Evolutionary conservation across 1,140 invertebrate genomes (phyloP).

Genomic region (Cherax quadricarinatus): DNA sequence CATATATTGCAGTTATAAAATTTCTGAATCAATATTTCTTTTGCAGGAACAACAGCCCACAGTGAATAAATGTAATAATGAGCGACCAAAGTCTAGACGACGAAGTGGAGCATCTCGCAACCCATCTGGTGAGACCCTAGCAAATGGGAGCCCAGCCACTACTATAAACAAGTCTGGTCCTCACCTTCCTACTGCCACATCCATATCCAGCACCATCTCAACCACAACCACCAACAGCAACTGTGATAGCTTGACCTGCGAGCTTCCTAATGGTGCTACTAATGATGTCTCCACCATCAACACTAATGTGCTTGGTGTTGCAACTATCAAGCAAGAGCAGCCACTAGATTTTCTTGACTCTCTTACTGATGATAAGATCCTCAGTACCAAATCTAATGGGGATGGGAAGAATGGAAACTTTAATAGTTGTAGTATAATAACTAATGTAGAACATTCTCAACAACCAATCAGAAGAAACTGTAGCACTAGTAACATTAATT

Average conservation of each 20-base stretch:
- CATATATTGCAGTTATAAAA: no score
- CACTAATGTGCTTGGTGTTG: neutral
- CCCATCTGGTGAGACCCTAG: conserved; percentile 52
- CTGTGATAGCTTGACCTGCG: conserved; percentile 47
- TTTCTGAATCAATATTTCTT: neutral
- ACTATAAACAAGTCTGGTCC: neutral
- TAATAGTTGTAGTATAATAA: conserved; percentile 33
- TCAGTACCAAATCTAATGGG: conserved; percentile 19
- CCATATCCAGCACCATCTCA: conserved; percentile 1
- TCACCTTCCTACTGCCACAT: conserved; percentile 2
- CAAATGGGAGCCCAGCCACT: conserved; percentile 2
- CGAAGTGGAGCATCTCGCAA: conserved; percentile 61
- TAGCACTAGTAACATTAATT: neutral
- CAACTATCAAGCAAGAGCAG: conserved; percentile 53
- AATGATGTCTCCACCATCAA: conserved; percentile 1
- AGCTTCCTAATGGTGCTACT: conserved; percentile 56
- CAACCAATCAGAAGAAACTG: conserved; percentile 8
- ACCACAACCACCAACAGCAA: conserved; percentile 39
- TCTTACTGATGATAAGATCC: conserved; percentile 55
- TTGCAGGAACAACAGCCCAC: conserved; percentile 73
- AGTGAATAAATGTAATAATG: conserved; percentile 54
- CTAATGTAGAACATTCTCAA: conserved; percentile 20
- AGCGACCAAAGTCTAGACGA: conserved; percentile 54
- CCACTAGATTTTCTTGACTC: conserved; percentile 56
- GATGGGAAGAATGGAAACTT: conserved; percentile 46